Evolutionary conservation across 2,888 invertebrate genomes (phyloP).

Genomic region (Notodonta dromedarius): DNA sequence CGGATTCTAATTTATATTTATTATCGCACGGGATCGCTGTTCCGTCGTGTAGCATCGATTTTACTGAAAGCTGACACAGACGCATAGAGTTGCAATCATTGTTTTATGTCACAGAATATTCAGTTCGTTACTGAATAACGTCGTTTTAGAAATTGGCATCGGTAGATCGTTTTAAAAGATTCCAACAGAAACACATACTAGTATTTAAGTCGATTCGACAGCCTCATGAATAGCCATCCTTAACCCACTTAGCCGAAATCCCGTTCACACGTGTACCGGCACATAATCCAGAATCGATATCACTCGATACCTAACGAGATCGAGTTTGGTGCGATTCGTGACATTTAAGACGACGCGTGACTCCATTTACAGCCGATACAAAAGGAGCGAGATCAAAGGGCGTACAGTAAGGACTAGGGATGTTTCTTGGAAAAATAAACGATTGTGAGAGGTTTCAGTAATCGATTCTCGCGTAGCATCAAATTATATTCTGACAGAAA

Average conservation of each 20-base stretch:
- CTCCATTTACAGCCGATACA: slow-evolving; percentile 65
- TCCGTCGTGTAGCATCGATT: neutral
- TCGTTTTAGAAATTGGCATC: too few species aligned
- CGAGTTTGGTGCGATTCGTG: slow-evolving; percentile 63
- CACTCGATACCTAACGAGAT: slow-evolving; percentile 59
- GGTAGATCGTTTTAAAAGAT: neutral
- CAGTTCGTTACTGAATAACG: too few species aligned
- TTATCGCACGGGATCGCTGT: neutral
- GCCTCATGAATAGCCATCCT: slow-evolving; percentile 21
- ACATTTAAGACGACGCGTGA: slow-evolving; percentile 70
- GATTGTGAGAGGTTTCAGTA: slow-evolving; percentile 9
- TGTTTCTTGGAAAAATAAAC: slow-evolving; percentile 19
- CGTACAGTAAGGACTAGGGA: slow-evolving; percentile 34
- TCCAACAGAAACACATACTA: neutral
- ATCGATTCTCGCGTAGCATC: slow-evolving; percentile 2
- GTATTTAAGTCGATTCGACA: slow-evolving; percentile 8
- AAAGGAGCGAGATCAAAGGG: slow-evolving; percentile 62
- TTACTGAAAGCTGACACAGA: neutral
- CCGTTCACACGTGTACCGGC: slow-evolving; percentile 41
- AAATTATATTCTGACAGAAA: too few species aligned
- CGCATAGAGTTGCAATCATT: neutral
- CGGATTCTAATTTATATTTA: neutral
- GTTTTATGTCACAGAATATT: neutral
- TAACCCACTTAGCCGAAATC: slow-evolving; percentile 45
- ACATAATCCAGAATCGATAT: slow-evolving; percentile 59